Evolutionary conservation across 2,888 invertebrate genomes (phyloP).

Genomic region (Teleiodes luculella): DNA sequence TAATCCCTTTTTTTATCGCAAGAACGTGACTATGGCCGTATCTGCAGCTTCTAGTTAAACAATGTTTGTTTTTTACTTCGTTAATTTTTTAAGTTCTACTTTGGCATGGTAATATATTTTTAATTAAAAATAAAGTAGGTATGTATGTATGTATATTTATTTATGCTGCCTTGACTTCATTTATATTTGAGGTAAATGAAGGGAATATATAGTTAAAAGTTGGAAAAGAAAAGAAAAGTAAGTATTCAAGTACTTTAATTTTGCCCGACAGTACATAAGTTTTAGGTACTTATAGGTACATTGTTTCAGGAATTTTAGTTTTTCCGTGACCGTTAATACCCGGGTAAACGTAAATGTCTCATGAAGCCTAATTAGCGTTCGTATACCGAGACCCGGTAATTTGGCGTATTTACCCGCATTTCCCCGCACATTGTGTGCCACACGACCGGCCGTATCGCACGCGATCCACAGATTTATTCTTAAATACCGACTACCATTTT

Average conservation of each 20-base stretch:
- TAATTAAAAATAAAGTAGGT: too few relatives aligned
- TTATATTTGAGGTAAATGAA: too few relatives aligned
- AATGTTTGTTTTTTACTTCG: not conserved
- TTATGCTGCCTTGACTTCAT: too few relatives aligned
- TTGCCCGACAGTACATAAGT: too few relatives aligned
- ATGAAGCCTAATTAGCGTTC: not conserved
- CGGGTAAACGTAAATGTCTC: not conserved
- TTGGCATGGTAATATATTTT: not conserved
- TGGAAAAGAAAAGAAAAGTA: too few relatives aligned
- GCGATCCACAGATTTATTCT: constrained; percentile 15
- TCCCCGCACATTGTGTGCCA: not conserved
- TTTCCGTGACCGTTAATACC: not conserved
- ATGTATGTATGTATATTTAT: too few relatives aligned
- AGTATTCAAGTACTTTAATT: too few relatives aligned
- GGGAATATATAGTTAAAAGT: too few relatives aligned
- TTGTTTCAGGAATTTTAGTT: too few relatives aligned
- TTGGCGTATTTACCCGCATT: not conserved
- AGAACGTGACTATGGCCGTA: constrained; percentile 22
- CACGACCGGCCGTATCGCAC: constrained; percentile 6
- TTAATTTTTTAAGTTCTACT: not conserved
- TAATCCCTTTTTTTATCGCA: constrained; percentile 23
- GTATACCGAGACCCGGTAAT: not conserved
- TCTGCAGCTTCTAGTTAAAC: constrained; percentile 2
- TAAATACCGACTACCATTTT: constrained; percentile 14
- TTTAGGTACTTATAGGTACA: too few relatives aligned